Percentiles rank a stretch among this genome's conserved stretches.
Conservation (phyloP, 1,140 invertebrate genomes). For the Ceratina calcarata region DNA sequence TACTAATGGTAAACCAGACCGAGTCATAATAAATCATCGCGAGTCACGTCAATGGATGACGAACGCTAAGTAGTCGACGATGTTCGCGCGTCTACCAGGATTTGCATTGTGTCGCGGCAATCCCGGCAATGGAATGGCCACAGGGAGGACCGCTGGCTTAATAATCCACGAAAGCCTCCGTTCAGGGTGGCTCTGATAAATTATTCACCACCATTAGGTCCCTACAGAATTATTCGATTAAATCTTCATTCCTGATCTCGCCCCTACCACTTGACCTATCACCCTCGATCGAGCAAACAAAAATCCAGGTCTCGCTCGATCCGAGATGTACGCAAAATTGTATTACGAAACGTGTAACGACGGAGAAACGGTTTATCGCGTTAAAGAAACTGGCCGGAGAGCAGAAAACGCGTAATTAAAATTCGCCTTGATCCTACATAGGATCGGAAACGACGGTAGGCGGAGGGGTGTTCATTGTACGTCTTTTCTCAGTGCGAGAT, state of each 20-base stretch:
- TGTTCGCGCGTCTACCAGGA: conserved; percentile 4
- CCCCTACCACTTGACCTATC: too few species aligned
- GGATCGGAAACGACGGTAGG: background rate
- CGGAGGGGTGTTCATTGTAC: background rate
- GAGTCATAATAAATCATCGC: conserved; percentile 27
- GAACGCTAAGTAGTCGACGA: conserved; percentile 23
- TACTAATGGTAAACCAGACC: too few species aligned
- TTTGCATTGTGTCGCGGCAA: conserved; percentile 22
- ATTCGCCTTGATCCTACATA: too few species aligned
- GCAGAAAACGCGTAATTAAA: too few species aligned
- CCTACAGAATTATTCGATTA: conserved; percentile 74
- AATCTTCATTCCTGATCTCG: conserved; percentile 73
- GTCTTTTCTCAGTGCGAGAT: background rate
- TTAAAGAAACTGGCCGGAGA: too few species aligned
- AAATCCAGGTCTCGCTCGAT: too few species aligned
- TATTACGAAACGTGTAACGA: too few species aligned
- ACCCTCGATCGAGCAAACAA: too few species aligned
- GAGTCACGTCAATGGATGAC: conserved; percentile 20
- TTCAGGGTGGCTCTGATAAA: conserved; percentile 52
- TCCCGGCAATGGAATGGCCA: background rate
- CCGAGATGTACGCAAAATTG: too few species aligned
- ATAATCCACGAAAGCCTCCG: conserved; percentile 43
- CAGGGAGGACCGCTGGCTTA: conserved; percentile 1
- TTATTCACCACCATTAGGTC: conserved; percentile 72
- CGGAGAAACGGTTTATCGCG: too few species aligned